Conservation (phyloP, 2,888 invertebrate genomes). For the Amiota mariae region DNA sequence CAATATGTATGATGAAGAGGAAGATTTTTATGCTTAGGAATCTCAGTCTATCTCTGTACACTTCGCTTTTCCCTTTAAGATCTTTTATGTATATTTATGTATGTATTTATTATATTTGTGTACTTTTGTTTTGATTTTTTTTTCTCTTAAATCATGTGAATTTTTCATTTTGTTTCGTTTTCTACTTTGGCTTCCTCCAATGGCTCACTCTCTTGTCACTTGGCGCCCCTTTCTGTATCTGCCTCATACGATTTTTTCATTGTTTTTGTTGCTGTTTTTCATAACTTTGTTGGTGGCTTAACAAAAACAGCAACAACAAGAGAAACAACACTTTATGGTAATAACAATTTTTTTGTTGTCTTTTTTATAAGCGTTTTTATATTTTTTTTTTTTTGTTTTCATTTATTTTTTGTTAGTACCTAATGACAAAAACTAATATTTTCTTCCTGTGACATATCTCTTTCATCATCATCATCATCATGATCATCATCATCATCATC, state of each 20-base stretch:
- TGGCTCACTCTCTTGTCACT: neutral
- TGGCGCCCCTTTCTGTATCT: neutral
- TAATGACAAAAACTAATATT: conserved; percentile 72
- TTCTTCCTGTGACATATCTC: conserved; percentile 72
- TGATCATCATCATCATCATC: conserved; percentile 33
- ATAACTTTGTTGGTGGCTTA: conserved; percentile 21
- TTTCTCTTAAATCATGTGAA: conserved; percentile 23
- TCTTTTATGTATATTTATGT: too few relatives aligned
- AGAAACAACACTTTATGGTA: too few relatives aligned
- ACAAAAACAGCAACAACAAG: too few relatives aligned
- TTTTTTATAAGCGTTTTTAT: conserved; percentile 23
- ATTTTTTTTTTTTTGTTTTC: conserved; percentile 47
- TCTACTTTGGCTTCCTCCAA: conserved; percentile 12
- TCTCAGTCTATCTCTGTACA: neutral
- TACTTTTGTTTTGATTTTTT: neutral
- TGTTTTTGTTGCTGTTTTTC: neutral
- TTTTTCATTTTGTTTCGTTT: conserved; percentile 21
- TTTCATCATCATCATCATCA: conserved; percentile 43
- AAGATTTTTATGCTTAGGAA: neutral
- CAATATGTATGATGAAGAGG: neutral
- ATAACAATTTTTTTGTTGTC: neutral
- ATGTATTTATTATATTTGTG: too few relatives aligned
- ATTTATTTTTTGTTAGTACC: conserved; percentile 58
- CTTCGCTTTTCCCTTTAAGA: too few relatives aligned
- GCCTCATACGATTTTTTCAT: neutral